Conservation (phyloP, 2,797 vertebrate species). For the Gymnoscopelus braueri region DNA sequence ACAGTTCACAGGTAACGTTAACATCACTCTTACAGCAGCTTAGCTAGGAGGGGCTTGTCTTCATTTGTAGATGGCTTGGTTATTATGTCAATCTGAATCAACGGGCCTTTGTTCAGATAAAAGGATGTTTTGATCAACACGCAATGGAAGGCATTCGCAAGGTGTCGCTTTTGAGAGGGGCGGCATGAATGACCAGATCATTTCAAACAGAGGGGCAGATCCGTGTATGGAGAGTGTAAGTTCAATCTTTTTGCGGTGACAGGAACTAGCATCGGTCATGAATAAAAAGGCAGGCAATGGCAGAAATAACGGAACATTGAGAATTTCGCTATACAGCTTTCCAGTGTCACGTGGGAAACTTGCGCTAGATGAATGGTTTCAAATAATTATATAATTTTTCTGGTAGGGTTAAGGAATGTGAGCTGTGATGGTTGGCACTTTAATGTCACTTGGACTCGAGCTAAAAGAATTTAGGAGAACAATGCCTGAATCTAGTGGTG, state of each 20-base stretch:
- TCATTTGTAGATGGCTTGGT: slow-evolving; percentile 7
- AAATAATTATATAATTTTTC: slow-evolving; percentile 22
- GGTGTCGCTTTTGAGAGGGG: slow-evolving; percentile 13
- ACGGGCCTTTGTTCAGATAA: slow-evolving; percentile 16
- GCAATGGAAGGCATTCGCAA: slow-evolving; percentile 28
- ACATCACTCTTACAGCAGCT: slow-evolving; percentile 66
- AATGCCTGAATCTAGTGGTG: slow-evolving; percentile 19
- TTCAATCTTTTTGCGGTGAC: slow-evolving; percentile 10
- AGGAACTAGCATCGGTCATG: slow-evolving; percentile 20
- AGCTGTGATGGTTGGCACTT: slow-evolving; percentile 20
- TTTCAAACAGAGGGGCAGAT: slow-evolving; percentile 28
- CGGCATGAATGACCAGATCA: slow-evolving; percentile 35
- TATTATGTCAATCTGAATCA: slow-evolving; percentile 25
- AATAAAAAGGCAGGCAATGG: slow-evolving; percentile 36
- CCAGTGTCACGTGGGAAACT: background rate
- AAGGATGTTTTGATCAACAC: slow-evolving; percentile 39
- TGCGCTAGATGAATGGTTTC: slow-evolving; percentile 18
- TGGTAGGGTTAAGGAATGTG: background rate
- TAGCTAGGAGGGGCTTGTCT: slow-evolving; percentile 51
- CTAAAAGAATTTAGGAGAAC: slow-evolving; percentile 31
- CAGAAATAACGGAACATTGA: slow-evolving; percentile 24
- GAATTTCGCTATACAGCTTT: slow-evolving; percentile 35
- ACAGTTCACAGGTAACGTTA: slow-evolving; percentile 67
- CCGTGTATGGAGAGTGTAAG: slow-evolving; percentile 22
- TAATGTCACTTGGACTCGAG: slow-evolving; percentile 34